These are phyloP conservation scores for Clupea harengus DNA, from an alignment of 2,113 vertebrate species.

Conservation along the genomic window DNA sequence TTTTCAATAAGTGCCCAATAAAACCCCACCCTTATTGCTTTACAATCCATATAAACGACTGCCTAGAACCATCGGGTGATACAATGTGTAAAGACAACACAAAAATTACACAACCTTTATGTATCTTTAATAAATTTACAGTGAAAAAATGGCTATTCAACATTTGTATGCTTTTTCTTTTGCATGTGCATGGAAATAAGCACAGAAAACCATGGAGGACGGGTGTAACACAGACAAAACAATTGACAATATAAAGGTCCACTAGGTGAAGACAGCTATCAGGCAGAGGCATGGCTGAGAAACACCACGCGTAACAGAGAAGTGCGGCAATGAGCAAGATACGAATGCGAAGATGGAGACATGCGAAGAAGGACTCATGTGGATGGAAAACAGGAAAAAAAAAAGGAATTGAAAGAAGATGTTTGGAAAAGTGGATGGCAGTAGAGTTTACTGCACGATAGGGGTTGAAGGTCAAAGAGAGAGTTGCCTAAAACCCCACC, in stretches of 20 bases:
- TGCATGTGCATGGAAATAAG: constrained; percentile 62
- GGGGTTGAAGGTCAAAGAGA: background rate
- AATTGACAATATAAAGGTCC: constrained; percentile 38
- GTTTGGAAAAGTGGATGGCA: background rate
- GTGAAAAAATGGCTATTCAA: constrained; percentile 55
- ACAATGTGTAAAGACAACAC: constrained; percentile 67
- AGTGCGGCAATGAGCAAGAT: background rate
- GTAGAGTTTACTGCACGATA: background rate
- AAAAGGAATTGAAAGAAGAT: background rate
- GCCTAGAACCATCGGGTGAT: constrained; percentile 39
- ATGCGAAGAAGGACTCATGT: background rate
- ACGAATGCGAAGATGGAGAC: background rate
- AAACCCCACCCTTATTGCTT: background rate
- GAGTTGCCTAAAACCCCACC: background rate
- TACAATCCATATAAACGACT: constrained; percentile 8
- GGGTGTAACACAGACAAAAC: constrained; percentile 47
- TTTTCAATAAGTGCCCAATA: background rate
- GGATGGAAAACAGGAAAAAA: background rate
- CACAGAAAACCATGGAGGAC: constrained; percentile 54
- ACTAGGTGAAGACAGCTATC: constrained; percentile 41
- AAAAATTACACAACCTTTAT: constrained; percentile 64
- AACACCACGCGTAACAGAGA: constrained; percentile 38
- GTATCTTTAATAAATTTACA: constrained; percentile 72
- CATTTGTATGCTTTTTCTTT: constrained; percentile 55
- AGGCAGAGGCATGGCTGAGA: constrained; percentile 43